Percentiles rank a stretch among this genome's conserved stretches.
Evolutionary conservation across 2,113 vertebrate species (phyloP).

Genomic region (Sula dactylatra): DNA sequence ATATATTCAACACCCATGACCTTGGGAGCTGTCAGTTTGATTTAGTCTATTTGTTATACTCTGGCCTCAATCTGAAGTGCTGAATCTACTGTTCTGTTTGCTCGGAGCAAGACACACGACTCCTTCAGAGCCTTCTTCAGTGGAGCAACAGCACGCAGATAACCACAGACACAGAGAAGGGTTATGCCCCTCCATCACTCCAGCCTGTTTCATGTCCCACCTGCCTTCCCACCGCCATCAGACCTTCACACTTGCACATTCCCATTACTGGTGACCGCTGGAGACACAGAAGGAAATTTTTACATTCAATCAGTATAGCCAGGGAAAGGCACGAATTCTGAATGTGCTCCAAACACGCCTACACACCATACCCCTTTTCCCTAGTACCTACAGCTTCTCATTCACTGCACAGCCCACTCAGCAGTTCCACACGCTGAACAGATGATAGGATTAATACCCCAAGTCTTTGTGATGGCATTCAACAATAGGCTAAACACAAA

Average conservation of each 20-base stretch:
- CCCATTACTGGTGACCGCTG: neutral
- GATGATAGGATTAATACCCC: conserved; percentile 7
- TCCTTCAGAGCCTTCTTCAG: neutral
- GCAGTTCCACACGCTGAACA: neutral
- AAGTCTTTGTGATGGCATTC: neutral
- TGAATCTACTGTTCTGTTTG: neutral
- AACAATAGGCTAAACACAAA: conserved; percentile 30
- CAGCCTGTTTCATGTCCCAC: neutral
- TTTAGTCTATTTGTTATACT: neutral
- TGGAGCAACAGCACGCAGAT: neutral
- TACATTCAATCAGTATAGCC: neutral
- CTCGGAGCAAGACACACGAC: accelerated
- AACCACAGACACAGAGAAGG: neutral
- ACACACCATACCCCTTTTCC: neutral
- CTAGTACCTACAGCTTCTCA: conserved; percentile 14
- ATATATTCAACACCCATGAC: neutral
- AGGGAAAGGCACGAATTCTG: neutral
- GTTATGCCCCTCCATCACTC: neutral
- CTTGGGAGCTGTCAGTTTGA: neutral
- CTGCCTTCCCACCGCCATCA: neutral
- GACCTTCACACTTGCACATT: neutral
- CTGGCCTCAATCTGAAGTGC: neutral
- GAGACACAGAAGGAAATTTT: neutral
- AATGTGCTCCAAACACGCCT: neutral
- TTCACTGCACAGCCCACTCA: neutral